Base-by-base conservation (phyloP, 2,888 invertebrate genomes). In the Sminthurides aquaticus region DNA sequence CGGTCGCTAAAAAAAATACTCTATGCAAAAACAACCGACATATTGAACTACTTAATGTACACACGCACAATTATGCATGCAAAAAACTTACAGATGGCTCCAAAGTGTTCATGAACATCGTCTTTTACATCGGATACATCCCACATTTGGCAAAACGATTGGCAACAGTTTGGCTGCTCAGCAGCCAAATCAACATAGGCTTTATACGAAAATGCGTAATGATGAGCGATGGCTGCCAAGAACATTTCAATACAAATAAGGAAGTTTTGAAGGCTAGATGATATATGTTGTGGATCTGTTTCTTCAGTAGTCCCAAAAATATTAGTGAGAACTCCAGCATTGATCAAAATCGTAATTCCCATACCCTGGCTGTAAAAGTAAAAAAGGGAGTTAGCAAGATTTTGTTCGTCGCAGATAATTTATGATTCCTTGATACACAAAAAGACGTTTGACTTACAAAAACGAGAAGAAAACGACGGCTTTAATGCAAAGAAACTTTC, bases 201-300 rank as follows among this genome's bases (percentile, higher is more conserved):
- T 78, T 88, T 86, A 79, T 94, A 91, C n/a, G 94, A 91, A 79
- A 97, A 97, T 76, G 93, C 91, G 80, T 90, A 96, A 78, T 93
- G 92, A 79, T 97, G 96, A 0, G 94, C 96, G 26, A 96, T 85
- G 1, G 96, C 93, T 26, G 96, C 96, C 75, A 96, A 79, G 78
- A 96, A 95, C 97, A 97, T 97, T 82, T 97, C 97, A 76, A 97
- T 91, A 78, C 97, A 97, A 74, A 97, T 94, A 64, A 93, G 81
- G 80, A 97, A 95, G 81, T 97, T 91, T 88, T 95, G 82, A 22
- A 95, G 79, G 78, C 89, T 87, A 60, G 89, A 88, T 62, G 93
- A 89, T 76, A 91, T 85, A 76, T 86, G 85, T 76, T 87, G 85
- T 66, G 86, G 84, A 71, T 84, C 84, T 69, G 85, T 83, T 63